These are phyloP conservation scores for Napeogenes sylphis DNA, from an alignment of 2,888 invertebrate genomes.

Conservation along the genomic window DNA sequence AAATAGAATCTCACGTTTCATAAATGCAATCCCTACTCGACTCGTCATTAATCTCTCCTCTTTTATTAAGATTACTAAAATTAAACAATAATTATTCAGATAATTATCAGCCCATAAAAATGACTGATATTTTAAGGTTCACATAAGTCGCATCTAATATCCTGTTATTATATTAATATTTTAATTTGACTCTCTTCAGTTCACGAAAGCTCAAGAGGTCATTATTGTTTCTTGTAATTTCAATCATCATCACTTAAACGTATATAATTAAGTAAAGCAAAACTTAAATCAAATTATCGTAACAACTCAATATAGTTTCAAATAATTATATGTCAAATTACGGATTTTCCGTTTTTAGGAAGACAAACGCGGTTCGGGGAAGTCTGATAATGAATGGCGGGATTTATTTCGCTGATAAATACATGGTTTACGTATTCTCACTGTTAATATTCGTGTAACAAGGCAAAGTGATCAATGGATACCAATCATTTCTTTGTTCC, in stretches of 20 bases:
- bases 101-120: too few species aligned
- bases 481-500: constrained; percentile 34
- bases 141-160: neutral
- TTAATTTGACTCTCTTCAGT: neutral
- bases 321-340: constrained; percentile 26
- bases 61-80: too few species aligned
- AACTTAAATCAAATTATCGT: constrained; percentile 19
- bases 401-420: constrained; percentile 23
- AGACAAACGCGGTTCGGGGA: constrained; percentile 19
- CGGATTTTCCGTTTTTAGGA: constrained; percentile 21
- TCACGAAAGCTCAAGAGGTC: neutral
- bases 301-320: constrained; percentile 18
- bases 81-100: too few species aligned
- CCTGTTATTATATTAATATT: neutral
- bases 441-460: constrained; percentile 33
- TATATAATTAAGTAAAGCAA: constrained; percentile 1
- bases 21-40: too few species aligned
- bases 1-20: too few species aligned
- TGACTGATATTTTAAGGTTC: neutral
- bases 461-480: constrained; percentile 34
- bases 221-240: neutral
- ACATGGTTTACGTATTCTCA: constrained; percentile 27
- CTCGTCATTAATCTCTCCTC: too few species aligned
- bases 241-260: neutral
- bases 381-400: constrained; percentile 24